Percentiles rank a stretch among this genome's conserved stretches.
Conservation (phyloP, 2,797 vertebrate genomes). For the Rhabdophis nuchalis region DNA sequence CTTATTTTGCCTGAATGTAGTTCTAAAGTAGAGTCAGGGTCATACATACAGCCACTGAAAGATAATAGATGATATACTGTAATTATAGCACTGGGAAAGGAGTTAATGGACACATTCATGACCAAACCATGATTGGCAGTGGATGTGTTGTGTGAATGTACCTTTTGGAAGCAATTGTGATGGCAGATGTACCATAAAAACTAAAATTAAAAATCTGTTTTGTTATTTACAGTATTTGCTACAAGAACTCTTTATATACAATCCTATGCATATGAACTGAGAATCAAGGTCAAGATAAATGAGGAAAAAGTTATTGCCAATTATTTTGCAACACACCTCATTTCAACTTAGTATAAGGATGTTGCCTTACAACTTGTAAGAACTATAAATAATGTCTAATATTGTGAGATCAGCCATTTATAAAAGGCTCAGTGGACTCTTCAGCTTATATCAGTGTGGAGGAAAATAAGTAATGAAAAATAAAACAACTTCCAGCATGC, state of each 20-base stretch:
- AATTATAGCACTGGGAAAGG: not conserved
- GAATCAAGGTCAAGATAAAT: not conserved
- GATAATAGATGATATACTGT: not conserved
- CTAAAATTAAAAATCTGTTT: not conserved
- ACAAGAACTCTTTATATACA: not conserved
- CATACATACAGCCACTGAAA: not conserved
- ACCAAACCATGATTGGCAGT: not conserved
- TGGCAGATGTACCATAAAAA: not conserved
- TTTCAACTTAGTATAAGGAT: not conserved
- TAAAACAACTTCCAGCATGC: constrained; percentile 52
- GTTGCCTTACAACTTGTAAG: not conserved
- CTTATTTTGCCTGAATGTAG: not conserved
- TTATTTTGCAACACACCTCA: not conserved
- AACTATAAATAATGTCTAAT: not conserved
- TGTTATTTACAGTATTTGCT: not conserved
- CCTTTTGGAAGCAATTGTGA: not conserved
- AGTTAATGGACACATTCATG: not conserved
- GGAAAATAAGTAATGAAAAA: constrained; percentile 47
- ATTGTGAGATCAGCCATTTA: constrained; percentile 22
- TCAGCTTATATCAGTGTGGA: constrained; percentile 39
- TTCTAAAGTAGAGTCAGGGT: not conserved
- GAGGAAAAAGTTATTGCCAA: not conserved
- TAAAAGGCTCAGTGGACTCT: not conserved
- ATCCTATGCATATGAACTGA: not conserved
- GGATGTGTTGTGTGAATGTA: not conserved